Evolutionary conservation across 2,888 invertebrate genomes (phyloP), one percentile per base, ranked within the genome.

Genomic region (Macaria notata): DNA sequence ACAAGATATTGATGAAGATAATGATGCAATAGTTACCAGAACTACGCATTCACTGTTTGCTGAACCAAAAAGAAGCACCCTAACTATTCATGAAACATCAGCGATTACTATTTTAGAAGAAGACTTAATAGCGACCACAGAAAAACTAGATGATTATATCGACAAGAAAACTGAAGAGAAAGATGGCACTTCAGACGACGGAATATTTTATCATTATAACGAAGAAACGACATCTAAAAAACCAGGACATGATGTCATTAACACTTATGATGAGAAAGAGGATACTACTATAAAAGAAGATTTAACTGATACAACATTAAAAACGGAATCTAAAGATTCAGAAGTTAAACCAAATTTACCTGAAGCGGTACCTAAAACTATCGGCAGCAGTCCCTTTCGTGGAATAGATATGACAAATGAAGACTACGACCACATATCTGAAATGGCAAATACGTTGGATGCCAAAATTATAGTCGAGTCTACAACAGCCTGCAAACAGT

Each of bases 161-260:
- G 63, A 66, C 52, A 59, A 65, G 38, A 67, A 66, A 56, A 65
- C 65, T 4, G 59, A 64, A 9, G 71, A 75, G 9, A 75, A 75
- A 56, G 79, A 81, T 56, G 45, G 63, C 31, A 83, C 84, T 42
- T 53, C 66, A 19, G 64, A 72, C 30, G 83, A 86, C 65, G 78
- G 78, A 41, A 71, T 81, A 69, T 79, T 81, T 70, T 77, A 82
- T 64, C 73, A 72, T 57, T 79, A 86, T n/a, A 79, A 83, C 29
- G 69, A 61, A 39, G 71, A 72, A 41, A 58, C 54, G 52, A 61
- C 45, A 46, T 62, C 49, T 19, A 76, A 71, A 61, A 78, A 72
- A 66, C 56, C 59, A 38, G 69, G 66, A 33, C 68, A 64, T 46
- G 71, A 72, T 4, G 43, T 45, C 3, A 55, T 19, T 43, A 71